Conservation (phyloP, 2,888 invertebrate genomes). For the Lithophane leautieri region DNA sequence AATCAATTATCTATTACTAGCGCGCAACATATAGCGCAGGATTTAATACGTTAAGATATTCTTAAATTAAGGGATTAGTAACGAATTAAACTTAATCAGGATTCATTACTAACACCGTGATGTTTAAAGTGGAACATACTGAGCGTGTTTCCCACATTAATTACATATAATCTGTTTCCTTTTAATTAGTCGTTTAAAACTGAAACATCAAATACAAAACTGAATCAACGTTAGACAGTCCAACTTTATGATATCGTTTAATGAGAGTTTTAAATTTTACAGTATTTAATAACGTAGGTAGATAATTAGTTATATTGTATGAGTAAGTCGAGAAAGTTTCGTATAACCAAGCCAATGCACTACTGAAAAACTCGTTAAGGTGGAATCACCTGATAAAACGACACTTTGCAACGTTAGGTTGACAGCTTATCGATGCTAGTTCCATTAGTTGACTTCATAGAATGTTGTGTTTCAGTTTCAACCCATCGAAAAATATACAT, state of each 20-base stretch:
- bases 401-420: constrained; percentile 7
- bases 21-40: background rate
- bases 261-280: background rate
- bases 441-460: constrained; percentile 35
- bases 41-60: constrained; percentile 15
- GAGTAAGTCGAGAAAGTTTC: constrained; percentile 18
- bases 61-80: constrained; percentile 11
- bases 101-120: constrained; percentile 1
- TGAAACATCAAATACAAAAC: background rate
- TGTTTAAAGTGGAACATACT: background rate
- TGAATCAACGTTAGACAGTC: background rate
- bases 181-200: background rate
- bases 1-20: no score
- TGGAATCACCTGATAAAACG: constrained; percentile 18
- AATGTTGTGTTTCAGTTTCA: constrained; percentile 1
- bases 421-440: constrained; percentile 29
- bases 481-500: background rate
- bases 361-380: constrained; percentile 47
- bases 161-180: background rate
- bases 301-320: background rate
- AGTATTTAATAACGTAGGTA: background rate
- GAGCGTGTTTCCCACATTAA: background rate
- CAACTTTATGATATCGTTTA: background rate
- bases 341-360: constrained; percentile 15
- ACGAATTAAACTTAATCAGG: constrained; percentile 23